These are phyloP conservation scores for Sterrhoptilus dennistouni DNA, from an alignment of 2,113 vertebrate species.

Conservation along the genomic window DNA sequence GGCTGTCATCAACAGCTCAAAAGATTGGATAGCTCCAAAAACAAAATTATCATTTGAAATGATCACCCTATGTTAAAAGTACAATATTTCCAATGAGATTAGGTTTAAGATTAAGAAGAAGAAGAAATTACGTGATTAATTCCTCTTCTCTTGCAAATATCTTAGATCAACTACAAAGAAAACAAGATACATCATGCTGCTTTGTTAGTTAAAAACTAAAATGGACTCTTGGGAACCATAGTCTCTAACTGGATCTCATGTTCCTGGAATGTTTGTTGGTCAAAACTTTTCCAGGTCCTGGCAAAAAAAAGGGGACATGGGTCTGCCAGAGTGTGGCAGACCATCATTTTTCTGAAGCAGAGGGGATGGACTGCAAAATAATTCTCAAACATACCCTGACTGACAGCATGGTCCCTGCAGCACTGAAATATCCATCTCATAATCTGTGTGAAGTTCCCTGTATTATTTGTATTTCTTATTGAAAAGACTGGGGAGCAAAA, in stretches of 20 bases:
- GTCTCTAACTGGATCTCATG: not conserved
- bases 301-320: fast-evolving
- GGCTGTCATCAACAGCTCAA: not conserved
- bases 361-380: not conserved
- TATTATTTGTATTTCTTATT: not conserved
- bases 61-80: not conserved
- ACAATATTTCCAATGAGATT: not conserved
- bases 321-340: not conserved
- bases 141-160: not conserved
- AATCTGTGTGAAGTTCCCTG: not conserved
- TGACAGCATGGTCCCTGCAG: fast-evolving
- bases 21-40: not conserved
- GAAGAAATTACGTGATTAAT: not conserved
- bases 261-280: not conserved
- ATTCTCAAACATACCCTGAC: not conserved
- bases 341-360: not conserved
- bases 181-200: fast-evolving
- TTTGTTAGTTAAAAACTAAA: not conserved
- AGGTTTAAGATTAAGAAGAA: not conserved
- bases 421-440: not conserved
- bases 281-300: not conserved
- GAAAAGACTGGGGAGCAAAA: not conserved
- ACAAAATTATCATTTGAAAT: not conserved
- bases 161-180: not conserved
- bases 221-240: not conserved